Base-by-base conservation (phyloP, 2,797 vertebrate species). In the Buceros bicornis region DNA sequence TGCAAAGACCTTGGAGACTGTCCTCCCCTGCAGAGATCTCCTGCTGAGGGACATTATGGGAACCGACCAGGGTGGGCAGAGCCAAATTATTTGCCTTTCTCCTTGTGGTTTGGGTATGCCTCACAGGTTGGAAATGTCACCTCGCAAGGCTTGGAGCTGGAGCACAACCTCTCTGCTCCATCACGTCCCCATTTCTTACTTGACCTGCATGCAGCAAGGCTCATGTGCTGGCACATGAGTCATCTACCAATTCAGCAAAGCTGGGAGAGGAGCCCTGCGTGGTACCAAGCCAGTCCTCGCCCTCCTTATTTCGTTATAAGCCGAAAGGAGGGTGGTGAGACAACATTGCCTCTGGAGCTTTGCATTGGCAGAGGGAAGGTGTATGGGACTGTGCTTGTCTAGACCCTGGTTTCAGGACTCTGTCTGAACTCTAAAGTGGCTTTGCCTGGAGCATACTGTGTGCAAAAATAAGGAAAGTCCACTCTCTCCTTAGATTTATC, bases 241-340 rank as follows among this genome's bases (percentile, higher is more conserved):
- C 17, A 31, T 47, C 19, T 35, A 60, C 53, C 24, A 20, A 4
- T 8, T 79, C 61, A 29, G 66, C 87, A 35, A 21, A 21, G 56
- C 69, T 45, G 61, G 74, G 66, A 14, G 28, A 69, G 73, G 51
- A 82, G 51, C 10, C 5, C 42, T 50, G 5, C 0, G 6, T 3
- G 12, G 28, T 4, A 22, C 17, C 53, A 24, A 42, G 21, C 22
- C 1, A 6, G 35, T 29, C 71, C 42, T 87, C 16, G 0, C 31
- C 56, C 50, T 60, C 56, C 58, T 67, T 22, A 21, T 16, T 25
- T 17, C 0, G 0, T 2, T 37, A 4, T 1, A 5, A 72, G 80
- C 58, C 45, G 86, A 31, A 81, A 42, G 70, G 74, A 82, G 74
- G 61, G 70, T 3, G 2, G 71, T 0, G 24, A 47, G 82, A 13